Evolutionary conservation across 2,113 vertebrate genomes (phyloP).

Genomic region (Menidia beryllina): DNA sequence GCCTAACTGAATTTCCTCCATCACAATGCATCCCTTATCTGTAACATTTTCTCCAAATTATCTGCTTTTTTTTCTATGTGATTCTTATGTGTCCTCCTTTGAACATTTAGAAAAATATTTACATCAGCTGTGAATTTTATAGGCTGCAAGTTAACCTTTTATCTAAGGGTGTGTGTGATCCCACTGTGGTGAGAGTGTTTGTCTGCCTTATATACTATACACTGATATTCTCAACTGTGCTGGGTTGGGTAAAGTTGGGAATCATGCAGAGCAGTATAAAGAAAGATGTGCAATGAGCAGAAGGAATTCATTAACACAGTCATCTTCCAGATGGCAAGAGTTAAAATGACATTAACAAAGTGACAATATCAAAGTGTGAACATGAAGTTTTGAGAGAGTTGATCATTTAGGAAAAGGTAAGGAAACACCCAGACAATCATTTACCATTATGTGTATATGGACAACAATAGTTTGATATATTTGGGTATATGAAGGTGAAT

Average conservation of each 20-base stretch:
- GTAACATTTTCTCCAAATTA: not conserved
- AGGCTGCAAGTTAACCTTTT: not conserved
- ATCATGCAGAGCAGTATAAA: not conserved
- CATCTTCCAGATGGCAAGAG: not conserved
- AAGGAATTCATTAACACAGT: slow-evolving; percentile 27
- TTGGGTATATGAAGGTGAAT: not conserved
- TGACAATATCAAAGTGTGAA: not conserved
- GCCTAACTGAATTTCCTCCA: not conserved
- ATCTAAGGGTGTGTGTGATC: slow-evolving; percentile 14
- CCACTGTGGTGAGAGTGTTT: not conserved
- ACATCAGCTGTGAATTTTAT: slow-evolving; percentile 23
- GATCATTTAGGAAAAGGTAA: slow-evolving; percentile 1
- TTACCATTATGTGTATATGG: not conserved
- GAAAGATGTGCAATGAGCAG: slow-evolving; percentile 23
- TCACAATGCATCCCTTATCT: not conserved
- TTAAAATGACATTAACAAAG: not conserved
- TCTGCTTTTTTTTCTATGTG: not conserved
- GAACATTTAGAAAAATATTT: not conserved
- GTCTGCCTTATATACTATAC: slow-evolving; percentile 20
- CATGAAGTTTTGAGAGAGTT: not conserved
- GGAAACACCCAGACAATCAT: not conserved
- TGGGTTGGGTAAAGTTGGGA: slow-evolving; percentile 16
- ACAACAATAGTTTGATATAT: not conserved
- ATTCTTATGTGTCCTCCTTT: not conserved
- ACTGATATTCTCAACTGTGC: slow-evolving; percentile 9